phyloP scores from a whole-genome alignment of 2,113 vertebrate species.

The Crotalus helleri region DNA sequence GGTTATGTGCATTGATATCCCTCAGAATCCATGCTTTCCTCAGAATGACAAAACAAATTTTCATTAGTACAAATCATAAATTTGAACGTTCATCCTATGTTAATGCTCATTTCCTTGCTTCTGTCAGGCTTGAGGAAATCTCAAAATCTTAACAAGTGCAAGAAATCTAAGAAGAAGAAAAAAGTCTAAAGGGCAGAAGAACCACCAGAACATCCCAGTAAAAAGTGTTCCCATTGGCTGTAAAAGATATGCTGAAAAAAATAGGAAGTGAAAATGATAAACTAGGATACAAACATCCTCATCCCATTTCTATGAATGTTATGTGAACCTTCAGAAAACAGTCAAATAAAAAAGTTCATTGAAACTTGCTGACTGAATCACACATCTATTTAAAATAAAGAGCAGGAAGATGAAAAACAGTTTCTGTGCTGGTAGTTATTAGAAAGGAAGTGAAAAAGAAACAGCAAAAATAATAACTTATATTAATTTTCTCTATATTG shows the following conservation, averaged over 20 bases:
- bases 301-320: not conserved
- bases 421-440: not conserved
- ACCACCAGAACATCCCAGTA: not conserved
- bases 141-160: not conserved
- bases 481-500: not conserved
- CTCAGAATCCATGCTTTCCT: not conserved
- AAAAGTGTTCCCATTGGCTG: not conserved
- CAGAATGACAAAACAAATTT: slow-evolving; percentile 2
- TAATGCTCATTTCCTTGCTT: not conserved
- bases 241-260: not conserved
- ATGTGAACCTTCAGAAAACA: not conserved
- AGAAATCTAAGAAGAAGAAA: not conserved
- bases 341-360: not conserved
- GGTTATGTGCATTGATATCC: not conserved
- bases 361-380: not conserved
- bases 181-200: not conserved
- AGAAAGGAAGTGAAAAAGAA: not conserved
- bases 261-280: not conserved
- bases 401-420: not conserved
- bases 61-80: not conserved
- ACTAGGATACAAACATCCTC: not conserved
- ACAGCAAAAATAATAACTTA: not conserved
- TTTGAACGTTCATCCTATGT: not conserved
- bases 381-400: not conserved
- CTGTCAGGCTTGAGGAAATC: not conserved